A percentile compares a stretch with the other conserved stretches of the same genome.
phyloP scores from a whole-genome alignment of 2,113 vertebrate species.

The Rallus limicola region DNA sequence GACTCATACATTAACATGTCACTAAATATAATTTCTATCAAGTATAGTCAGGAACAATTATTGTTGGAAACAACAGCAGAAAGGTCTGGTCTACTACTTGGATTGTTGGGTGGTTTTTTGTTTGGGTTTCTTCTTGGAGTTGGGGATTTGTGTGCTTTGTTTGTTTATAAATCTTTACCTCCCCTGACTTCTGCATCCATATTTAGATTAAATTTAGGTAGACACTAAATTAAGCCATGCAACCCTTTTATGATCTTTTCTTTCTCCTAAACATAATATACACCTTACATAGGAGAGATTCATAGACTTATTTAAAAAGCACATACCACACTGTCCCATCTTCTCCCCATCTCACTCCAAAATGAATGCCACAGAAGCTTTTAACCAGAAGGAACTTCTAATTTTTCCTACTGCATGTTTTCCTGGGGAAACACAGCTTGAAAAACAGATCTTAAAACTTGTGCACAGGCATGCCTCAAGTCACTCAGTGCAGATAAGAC shows the following conservation, averaged over 20 bases:
- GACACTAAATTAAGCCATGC: neutral
- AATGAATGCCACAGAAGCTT: neutral
- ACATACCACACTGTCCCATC: too few species aligned
- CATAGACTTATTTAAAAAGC: neutral
- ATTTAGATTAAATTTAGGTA: neutral
- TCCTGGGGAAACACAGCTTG: neutral
- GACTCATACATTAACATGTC: neutral
- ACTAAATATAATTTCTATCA: neutral
- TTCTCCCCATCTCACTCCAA: neutral
- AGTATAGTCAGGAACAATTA: neutral
- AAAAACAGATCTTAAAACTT: neutral
- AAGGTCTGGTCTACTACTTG: neutral
- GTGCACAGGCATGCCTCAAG: neutral
- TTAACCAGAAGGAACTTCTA: neutral
- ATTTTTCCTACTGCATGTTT: neutral
- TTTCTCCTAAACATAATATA: neutral
- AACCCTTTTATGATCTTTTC: neutral
- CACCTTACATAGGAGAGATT: neutral
- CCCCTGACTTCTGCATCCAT: accelerated
- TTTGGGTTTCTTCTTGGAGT: neutral
- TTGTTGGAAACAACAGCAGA: neutral
- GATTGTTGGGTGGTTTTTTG: neutral
- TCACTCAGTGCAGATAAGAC: neutral
- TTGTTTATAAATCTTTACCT: neutral
- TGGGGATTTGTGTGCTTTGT: accelerated